Evolutionary conservation across 1,140 invertebrate genomes (phyloP).

Genomic region (Ptiloglossa arizonensis): DNA sequence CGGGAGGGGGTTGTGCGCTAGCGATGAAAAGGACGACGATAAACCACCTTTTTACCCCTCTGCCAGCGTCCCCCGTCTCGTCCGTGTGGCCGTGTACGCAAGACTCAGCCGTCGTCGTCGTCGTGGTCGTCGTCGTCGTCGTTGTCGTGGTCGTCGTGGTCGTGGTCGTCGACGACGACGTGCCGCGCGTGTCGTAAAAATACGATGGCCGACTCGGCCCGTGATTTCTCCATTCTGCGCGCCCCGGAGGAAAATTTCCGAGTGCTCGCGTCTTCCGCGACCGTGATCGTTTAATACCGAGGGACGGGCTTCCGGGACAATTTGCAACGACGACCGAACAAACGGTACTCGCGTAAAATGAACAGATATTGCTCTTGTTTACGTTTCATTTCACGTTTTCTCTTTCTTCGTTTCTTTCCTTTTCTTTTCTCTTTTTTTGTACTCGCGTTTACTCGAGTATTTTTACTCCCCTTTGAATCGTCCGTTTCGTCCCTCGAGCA

Average conservation of each 20-base stretch:
- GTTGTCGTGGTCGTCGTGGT: too few relatives aligned
- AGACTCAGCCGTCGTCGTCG: constrained; percentile 14
- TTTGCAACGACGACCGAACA: not conserved
- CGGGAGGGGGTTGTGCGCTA: not conserved
- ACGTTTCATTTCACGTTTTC: too few relatives aligned
- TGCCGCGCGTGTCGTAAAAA: constrained; percentile 31
- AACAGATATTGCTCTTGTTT: not conserved
- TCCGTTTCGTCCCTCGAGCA: too few relatives aligned
- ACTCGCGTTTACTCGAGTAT: too few relatives aligned
- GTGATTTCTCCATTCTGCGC: constrained; percentile 2
- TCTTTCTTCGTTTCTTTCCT: too few relatives aligned
- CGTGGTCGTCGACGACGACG: constrained; percentile 3
- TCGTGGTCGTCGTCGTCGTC: too few relatives aligned
- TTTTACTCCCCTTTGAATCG: too few relatives aligned
- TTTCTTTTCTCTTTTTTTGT: too few relatives aligned
- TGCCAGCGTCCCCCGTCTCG: too few relatives aligned
- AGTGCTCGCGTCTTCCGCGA: not conserved
- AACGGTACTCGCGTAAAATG: not conserved
- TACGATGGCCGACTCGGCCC: constrained; percentile 3
- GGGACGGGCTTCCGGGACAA: not conserved
- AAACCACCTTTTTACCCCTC: too few relatives aligned
- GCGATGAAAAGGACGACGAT: constrained; percentile 38
- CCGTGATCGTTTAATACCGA: constrained; percentile 15
- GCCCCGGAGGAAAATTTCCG: constrained; percentile 2
- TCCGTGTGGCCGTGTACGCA: constrained; percentile 6